These are phyloP conservation scores for Trachelus troglodyta DNA, from an alignment of 2,888 invertebrate genomes.

Conservation along the genomic window DNA sequence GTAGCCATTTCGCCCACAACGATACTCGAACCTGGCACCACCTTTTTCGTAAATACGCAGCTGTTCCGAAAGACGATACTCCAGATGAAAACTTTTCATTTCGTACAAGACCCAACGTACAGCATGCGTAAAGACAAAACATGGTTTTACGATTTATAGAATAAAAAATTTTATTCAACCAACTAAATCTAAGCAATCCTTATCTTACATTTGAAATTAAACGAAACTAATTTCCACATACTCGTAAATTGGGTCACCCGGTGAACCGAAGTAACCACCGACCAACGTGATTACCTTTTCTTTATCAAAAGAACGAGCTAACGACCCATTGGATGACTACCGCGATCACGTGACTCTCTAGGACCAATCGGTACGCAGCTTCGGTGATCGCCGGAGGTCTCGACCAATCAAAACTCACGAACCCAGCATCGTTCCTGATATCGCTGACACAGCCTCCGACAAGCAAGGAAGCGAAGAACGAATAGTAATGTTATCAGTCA, in stretches of 20 bases:
- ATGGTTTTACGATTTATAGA: too few species aligned
- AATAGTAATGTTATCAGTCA: background rate
- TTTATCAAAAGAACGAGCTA: background rate
- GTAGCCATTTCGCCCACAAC: background rate
- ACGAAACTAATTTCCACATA: background rate
- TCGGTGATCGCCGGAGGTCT: background rate
- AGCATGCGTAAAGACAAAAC: background rate
- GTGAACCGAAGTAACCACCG: background rate
- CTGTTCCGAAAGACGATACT: background rate
- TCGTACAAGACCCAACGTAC: background rate
- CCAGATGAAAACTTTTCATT: background rate
- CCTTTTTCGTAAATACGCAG: background rate
- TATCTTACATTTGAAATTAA: background rate
- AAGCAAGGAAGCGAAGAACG: background rate
- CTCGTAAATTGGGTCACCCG: background rate
- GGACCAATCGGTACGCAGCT: background rate
- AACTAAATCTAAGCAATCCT: background rate
- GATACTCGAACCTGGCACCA: background rate
- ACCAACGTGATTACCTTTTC: background rate
- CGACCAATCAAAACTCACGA: background rate
- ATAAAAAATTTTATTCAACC: too few species aligned
- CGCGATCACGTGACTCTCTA: background rate
- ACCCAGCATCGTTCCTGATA: background rate
- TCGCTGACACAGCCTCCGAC: background rate
- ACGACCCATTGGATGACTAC: background rate